These are phyloP conservation scores for Nomia melanderi DNA, from an alignment of 1,140 invertebrate genomes.

Conservation along the genomic window DNA sequence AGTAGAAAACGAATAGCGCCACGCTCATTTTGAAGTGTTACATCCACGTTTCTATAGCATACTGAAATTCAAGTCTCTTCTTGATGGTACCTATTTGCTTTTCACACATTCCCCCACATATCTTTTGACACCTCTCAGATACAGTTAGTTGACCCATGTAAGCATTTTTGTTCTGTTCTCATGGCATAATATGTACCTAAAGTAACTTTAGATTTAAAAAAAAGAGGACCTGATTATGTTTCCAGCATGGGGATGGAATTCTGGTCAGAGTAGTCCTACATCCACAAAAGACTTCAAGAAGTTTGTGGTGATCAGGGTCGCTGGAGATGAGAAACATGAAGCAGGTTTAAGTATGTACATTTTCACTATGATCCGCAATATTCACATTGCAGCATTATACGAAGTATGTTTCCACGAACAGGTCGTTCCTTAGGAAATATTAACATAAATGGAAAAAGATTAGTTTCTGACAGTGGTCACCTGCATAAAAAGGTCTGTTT, in stretches of 20 bases:
- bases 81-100: slow-evolving; percentile 62
- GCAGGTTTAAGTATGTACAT: slow-evolving; percentile 75
- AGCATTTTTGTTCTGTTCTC: neutral
- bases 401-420: slow-evolving; percentile 48
- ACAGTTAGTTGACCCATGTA: slow-evolving; percentile 68
- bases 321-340: slow-evolving; percentile 81
- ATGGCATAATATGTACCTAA: neutral
- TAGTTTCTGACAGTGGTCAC: slow-evolving; percentile 77
- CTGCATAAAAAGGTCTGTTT: slow-evolving; percentile 79
- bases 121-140: slow-evolving; percentile 62
- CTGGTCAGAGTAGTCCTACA: slow-evolving; percentile 83
- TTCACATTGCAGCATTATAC: neutral
- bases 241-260: slow-evolving; percentile 84
- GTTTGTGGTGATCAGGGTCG: slow-evolving; percentile 85
- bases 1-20: slow-evolving; percentile 50
- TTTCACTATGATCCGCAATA: neutral
- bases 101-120: slow-evolving; percentile 64
- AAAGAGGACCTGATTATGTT: slow-evolving; percentile 27
- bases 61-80: slow-evolving; percentile 37
- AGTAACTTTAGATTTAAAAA: neutral
- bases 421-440: slow-evolving; percentile 79
- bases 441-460: slow-evolving; percentile 78
- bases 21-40: slow-evolving; percentile 52
- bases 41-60: neutral
- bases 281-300: slow-evolving; percentile 85